These are phyloP conservation scores for Auanema freiburgensis DNA, from an alignment of 2,888 invertebrate species.

Conservation along the genomic window DNA sequence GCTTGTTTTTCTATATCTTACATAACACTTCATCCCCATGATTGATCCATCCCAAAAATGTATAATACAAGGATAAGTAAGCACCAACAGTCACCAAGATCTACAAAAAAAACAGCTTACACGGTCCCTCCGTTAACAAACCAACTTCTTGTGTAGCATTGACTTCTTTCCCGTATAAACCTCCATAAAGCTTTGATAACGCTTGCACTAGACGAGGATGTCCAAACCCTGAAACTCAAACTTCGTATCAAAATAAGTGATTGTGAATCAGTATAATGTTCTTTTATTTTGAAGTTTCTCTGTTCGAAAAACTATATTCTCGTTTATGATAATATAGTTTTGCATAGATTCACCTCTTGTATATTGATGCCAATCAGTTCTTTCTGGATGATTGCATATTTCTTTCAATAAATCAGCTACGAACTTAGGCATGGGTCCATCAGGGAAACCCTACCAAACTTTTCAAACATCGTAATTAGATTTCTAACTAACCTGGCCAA, in stretches of 20 bases:
- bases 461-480: neutral
- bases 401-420: constrained; percentile 54
- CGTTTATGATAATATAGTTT: neutral
- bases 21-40: constrained; percentile 72
- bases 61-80: constrained; percentile 86
- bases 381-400: constrained; percentile 48
- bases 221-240: constrained; percentile 50
- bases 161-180: constrained; percentile 76
- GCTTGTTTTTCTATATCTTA: constrained; percentile 21
- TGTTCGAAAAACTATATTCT: neutral
- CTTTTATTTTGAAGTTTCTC: constrained; percentile 1
- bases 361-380: constrained; percentile 59
- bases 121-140: constrained; percentile 10
- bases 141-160: constrained; percentile 81
- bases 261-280: too few species aligned
- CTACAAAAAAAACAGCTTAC: constrained; percentile 65
- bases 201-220: constrained; percentile 77
- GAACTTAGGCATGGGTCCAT: constrained; percentile 58
- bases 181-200: constrained; percentile 82
- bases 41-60: constrained; percentile 84
- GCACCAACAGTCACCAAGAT: constrained; percentile 84
- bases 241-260: neutral
- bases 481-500: constrained; percentile 53
- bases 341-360: constrained; percentile 31
- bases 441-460: constrained; percentile 57